A percentile compares a stretch with the other conserved stretches of the same genome.
Evolutionary conservation across 2,797 vertebrate genomes (phyloP).

Genomic region (Gambusia yucatana): DNA sequence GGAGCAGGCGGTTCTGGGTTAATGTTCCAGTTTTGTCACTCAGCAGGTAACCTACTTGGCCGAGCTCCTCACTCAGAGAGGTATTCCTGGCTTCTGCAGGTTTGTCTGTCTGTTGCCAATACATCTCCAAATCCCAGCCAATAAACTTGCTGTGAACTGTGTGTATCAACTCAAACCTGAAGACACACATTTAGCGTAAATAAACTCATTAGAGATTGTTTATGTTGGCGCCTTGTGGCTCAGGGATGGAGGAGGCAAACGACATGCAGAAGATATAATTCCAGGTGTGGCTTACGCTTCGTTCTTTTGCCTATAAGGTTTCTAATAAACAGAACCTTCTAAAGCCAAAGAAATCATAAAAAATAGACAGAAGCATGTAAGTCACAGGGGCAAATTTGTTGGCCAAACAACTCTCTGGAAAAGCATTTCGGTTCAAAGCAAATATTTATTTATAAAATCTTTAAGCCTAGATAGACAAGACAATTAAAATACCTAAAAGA

Average conservation of each 20-base stretch:
- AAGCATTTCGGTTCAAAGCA: not conserved
- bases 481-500: not conserved
- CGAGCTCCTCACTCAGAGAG: slow-evolving; percentile 89
- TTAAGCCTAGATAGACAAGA: not conserved
- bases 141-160: slow-evolving; percentile 90
- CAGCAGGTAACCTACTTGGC: slow-evolving; percentile 92
- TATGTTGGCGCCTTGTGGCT: not conserved
- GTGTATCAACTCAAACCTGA: slow-evolving; percentile 90
- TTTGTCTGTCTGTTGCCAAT: slow-evolving; percentile 72
- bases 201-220: not conserved
- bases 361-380: not conserved
- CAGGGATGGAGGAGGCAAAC: not conserved
- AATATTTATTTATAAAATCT: not conserved
- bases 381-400: not conserved
- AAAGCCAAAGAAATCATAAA: too few species aligned
- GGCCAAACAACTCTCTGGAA: not conserved
- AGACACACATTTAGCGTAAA: slow-evolving; percentile 14
- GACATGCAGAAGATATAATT: not conserved
- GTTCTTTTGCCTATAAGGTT: not conserved
- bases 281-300: not conserved
- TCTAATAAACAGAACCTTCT: not conserved
- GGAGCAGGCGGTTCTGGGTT: slow-evolving; percentile 90
- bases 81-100: slow-evolving; percentile 88
- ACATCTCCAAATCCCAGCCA: slow-evolving; percentile 90
- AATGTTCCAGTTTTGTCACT: slow-evolving; percentile 97